phyloP scores from a whole-genome alignment of 2,888 invertebrate genomes.

The Tubulanus polymorphus region DNA sequence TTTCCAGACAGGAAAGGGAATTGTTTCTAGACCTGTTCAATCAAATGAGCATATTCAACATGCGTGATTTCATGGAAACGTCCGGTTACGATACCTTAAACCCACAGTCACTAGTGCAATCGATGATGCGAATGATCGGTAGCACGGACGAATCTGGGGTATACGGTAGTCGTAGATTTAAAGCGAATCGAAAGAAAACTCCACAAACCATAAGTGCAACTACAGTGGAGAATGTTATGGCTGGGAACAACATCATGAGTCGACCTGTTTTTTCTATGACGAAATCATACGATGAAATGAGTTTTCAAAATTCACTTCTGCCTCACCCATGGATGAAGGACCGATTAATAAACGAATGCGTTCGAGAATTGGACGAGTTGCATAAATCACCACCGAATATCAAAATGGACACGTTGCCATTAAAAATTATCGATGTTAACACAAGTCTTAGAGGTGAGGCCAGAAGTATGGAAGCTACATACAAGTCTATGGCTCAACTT shows the following conservation, averaged over 20 bases:
- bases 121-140: slow-evolving; percentile 1
- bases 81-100: not conserved
- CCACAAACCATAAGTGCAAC: not conserved
- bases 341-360: not conserved
- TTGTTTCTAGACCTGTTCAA: not conserved
- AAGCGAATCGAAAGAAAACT: not conserved
- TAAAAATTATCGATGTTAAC: slow-evolving; percentile 1
- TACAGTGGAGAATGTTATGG: slow-evolving; percentile 1
- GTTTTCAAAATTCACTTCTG: not conserved
- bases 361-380: slow-evolving; percentile 1
- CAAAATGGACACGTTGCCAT: not conserved
- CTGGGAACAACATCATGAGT: not conserved
- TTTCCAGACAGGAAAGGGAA: not conserved
- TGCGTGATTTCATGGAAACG: not conserved
- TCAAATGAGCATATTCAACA: not conserved
- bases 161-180: not conserved
- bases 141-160: not conserved
- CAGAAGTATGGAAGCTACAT: slow-evolving; percentile 1
- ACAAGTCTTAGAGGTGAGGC: not conserved
- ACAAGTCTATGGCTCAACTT: not conserved
- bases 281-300: not conserved
- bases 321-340: slow-evolving; percentile 1
- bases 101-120: not conserved
- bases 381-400: not conserved
- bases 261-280: not conserved